A percentile compares a stretch with the other conserved stretches of the same genome.
Conservation (phyloP, 2,113 vertebrate species). For the Miniopterus natalensis region DNA sequence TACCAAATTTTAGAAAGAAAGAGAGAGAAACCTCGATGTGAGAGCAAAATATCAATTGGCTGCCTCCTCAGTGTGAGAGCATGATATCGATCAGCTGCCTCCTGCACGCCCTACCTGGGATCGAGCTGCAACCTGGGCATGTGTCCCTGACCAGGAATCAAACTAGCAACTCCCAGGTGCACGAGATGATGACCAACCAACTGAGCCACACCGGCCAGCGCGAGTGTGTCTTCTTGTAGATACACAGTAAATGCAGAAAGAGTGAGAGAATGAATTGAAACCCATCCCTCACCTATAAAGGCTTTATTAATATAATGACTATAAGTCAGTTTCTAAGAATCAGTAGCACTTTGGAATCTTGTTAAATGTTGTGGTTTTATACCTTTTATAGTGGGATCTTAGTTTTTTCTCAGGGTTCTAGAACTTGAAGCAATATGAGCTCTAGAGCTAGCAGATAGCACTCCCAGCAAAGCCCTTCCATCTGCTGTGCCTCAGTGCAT, state of each 20-base stretch:
- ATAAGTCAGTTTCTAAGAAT: conserved; percentile 21
- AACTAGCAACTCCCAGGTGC: no score
- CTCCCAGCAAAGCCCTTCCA: neutral
- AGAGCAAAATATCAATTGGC: no score
- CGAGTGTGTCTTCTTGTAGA: neutral
- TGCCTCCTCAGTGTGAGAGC: no score
- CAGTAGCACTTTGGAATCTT: neutral
- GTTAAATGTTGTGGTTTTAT: neutral
- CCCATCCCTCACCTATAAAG: neutral
- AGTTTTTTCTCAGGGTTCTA: conserved; percentile 35
- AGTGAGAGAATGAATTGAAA: conserved; percentile 7
- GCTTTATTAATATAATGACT: neutral
- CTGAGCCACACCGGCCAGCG: no score
- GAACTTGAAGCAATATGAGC: neutral
- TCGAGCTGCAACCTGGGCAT: no score
- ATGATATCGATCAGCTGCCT: no score
- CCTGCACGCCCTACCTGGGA: no score
- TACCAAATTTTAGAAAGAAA: no score
- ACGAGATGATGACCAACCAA: no score
- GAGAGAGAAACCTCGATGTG: no score
- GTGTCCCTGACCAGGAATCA: no score
- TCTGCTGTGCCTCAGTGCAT: neutral
- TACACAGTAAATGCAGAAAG: neutral
- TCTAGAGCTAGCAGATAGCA: neutral
- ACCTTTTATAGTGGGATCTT: neutral